A percentile compares a stretch with the other conserved stretches of the same genome.
These are phyloP conservation scores for Propithecus perrieri DNA, from an alignment of 2,797 vertebrate species.

Conservation along the genomic window DNA sequence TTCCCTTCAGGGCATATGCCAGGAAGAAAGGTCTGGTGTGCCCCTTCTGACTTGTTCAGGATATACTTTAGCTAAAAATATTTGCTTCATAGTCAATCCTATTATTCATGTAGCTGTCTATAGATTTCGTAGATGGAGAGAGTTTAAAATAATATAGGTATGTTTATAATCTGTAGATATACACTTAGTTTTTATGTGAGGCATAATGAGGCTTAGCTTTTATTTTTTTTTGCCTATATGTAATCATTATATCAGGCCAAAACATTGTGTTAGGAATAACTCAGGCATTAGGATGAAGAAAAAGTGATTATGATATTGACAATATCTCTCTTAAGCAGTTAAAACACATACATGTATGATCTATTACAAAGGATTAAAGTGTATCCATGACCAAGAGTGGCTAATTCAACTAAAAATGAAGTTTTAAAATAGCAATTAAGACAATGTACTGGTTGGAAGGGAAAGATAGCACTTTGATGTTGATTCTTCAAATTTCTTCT, in stretches of 20 bases:
- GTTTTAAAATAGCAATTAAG: slow-evolving; percentile 34
- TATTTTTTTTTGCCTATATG: not conserved
- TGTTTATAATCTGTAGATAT: not conserved
- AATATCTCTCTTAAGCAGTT: slow-evolving; percentile 38
- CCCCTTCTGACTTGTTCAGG: not conserved
- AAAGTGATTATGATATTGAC: slow-evolving; percentile 37
- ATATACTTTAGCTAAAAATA: not conserved
- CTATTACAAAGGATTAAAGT: slow-evolving; percentile 37
- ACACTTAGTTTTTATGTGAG: not conserved
- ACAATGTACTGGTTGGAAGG: slow-evolving; percentile 43
- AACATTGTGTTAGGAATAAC: slow-evolving; percentile 39
- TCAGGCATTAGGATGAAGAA: slow-evolving; percentile 28
- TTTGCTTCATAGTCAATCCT: not conserved
- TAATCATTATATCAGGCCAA: not conserved
- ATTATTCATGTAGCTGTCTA: not conserved
- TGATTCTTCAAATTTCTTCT: slow-evolving; percentile 35
- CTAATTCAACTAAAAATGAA: slow-evolving; percentile 52
- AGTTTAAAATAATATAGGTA: not conserved
- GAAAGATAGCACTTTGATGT: not conserved
- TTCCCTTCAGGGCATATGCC: not conserved
- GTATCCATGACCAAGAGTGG: not conserved
- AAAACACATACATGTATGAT: slow-evolving; percentile 18
- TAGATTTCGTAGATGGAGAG: not conserved
- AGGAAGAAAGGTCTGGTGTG: not conserved
- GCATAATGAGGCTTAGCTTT: not conserved